phyloP scores from a whole-genome alignment of 2,113 vertebrate genomes.

The Pholis gunnellus region DNA sequence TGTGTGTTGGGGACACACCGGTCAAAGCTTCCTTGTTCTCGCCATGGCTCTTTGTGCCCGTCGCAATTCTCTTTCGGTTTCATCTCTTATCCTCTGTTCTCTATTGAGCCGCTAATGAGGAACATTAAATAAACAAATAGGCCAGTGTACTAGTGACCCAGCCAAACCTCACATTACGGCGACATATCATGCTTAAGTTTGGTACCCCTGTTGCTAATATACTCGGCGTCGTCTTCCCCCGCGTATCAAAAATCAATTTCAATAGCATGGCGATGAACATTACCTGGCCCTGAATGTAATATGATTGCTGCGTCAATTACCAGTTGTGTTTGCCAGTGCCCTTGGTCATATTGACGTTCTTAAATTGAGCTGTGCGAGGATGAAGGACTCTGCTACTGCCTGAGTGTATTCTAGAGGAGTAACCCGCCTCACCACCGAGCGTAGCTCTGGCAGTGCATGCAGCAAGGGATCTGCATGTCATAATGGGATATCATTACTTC shows the following conservation, averaged over 20 bases:
- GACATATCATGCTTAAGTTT: background rate
- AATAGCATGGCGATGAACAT: slow-evolving; percentile 57
- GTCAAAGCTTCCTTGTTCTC: slow-evolving; percentile 1
- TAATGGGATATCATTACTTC: slow-evolving; percentile 85
- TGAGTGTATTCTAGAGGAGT: slow-evolving; percentile 62
- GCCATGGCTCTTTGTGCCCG: background rate
- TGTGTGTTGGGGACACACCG: slow-evolving; percentile 42
- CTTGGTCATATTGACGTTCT: slow-evolving; percentile 71
- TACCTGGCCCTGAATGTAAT: slow-evolving; percentile 62
- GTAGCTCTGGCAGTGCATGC: slow-evolving; percentile 61
- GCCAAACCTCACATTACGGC: slow-evolving; percentile 1
- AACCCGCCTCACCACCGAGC: slow-evolving; percentile 39
- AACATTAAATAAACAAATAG: slow-evolving; percentile 47
- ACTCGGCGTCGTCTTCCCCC: slow-evolving; percentile 35
- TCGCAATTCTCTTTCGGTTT: background rate
- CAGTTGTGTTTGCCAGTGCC: slow-evolving; percentile 64
- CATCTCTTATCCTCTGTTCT: background rate
- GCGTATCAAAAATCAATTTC: slow-evolving; percentile 67
- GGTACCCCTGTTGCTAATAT: slow-evolving; percentile 29
- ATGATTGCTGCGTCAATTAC: slow-evolving; percentile 73
- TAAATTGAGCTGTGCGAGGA: slow-evolving; percentile 66
- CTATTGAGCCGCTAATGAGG: slow-evolving; percentile 18
- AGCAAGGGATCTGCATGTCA: slow-evolving; percentile 79
- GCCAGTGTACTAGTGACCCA: slow-evolving; percentile 6
- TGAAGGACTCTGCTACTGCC: slow-evolving; percentile 53